Conservation (phyloP, 2,113 vertebrate species). For the Hippocampus barbouri region DNA sequence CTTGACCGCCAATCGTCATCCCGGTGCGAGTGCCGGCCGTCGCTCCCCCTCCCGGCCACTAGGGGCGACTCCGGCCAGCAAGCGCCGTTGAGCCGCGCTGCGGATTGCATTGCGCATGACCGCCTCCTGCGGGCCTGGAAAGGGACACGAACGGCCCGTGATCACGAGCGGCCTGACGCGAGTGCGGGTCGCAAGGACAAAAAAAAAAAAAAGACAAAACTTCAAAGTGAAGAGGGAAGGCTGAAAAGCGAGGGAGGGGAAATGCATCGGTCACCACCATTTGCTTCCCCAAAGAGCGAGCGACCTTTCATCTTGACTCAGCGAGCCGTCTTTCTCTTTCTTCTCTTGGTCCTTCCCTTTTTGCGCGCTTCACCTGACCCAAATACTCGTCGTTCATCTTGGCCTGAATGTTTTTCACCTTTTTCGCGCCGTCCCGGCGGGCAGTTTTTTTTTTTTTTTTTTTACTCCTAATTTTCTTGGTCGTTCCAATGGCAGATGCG, state of each 20-base stretch:
- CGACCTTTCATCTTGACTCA: slow-evolving; percentile 62
- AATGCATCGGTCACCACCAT: slow-evolving; percentile 61
- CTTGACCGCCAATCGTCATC: no score
- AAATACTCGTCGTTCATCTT: slow-evolving; percentile 14
- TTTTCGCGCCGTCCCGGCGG: not conserved
- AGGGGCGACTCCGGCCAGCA: not conserved
- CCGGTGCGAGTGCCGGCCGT: no score
- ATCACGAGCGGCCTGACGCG: not conserved
- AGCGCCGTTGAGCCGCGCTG: not conserved
- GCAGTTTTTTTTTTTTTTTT: not conserved
- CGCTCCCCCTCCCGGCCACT: not conserved
- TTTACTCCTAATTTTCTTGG: not conserved
- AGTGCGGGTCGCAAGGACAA: not conserved
- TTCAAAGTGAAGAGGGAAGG: slow-evolving; percentile 35
- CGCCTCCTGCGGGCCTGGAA: no score
- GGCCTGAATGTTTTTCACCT: not conserved
- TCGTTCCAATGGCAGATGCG: no score
- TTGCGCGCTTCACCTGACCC: slow-evolving; percentile 33
- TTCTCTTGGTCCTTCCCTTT: not conserved
- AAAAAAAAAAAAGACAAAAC: slow-evolving; percentile 1
- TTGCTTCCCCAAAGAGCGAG: slow-evolving; percentile 36
- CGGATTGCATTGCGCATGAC: no score
- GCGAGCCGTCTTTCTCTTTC: slow-evolving; percentile 38
- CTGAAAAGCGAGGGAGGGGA: not conserved
- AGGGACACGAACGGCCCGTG: no score